Evolutionary conservation across 2,113 vertebrate genomes (phyloP).

Genomic region (Dromas ardeola): DNA sequence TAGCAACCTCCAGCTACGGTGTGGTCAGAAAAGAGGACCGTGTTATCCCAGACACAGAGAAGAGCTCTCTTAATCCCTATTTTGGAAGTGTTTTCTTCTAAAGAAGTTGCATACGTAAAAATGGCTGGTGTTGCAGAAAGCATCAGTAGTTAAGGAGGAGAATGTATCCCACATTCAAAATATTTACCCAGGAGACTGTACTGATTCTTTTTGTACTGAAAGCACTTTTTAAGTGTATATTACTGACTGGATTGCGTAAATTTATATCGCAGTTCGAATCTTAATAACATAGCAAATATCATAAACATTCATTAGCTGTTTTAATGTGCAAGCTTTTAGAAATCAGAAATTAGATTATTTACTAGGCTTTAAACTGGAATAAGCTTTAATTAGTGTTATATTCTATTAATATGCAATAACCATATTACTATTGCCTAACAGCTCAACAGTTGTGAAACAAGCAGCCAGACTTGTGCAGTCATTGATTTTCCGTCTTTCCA

Average conservation of each 20-base stretch:
- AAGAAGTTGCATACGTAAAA: not conserved
- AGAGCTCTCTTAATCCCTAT: not conserved
- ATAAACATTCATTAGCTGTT: not conserved
- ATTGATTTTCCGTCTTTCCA: not conserved
- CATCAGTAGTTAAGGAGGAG: not conserved
- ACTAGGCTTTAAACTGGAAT: not conserved
- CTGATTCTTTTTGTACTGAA: not conserved
- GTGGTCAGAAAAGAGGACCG: not conserved
- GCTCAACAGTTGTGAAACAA: not conserved
- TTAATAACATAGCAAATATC: not conserved
- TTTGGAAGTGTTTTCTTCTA: not conserved
- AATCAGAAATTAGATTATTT: not conserved
- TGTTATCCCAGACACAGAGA: not conserved
- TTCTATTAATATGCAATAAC: conserved; percentile 3
- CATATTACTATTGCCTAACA: not conserved
- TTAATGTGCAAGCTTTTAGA: not conserved
- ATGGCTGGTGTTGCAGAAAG: not conserved
- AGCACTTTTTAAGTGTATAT: not conserved
- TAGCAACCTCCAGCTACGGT: not conserved
- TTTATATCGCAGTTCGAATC: not conserved
- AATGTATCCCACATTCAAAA: not conserved
- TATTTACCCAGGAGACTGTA: not conserved
- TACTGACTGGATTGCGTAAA: not conserved
- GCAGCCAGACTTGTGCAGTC: not conserved
- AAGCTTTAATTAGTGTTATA: conserved; percentile 1